Evolutionary conservation across 1,140 invertebrate species (phyloP).

Genomic region (Aphidius ervi): DNA sequence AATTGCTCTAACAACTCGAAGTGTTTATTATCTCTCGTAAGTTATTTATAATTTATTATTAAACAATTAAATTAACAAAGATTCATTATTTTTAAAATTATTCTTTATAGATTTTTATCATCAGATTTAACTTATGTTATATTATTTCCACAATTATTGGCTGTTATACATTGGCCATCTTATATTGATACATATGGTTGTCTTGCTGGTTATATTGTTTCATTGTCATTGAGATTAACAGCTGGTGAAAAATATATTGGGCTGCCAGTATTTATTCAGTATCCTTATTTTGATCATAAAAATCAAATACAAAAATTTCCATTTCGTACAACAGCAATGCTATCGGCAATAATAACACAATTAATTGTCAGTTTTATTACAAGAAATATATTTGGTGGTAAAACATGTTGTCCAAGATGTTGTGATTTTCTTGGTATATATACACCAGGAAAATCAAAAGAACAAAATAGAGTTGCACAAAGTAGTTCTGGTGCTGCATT

Average conservation of each 20-base stretch:
- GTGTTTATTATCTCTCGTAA: conserved; percentile 77
- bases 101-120: conserved; percentile 57
- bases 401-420: conserved; percentile 53
- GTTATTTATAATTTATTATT: conserved; percentile 30
- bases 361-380: conserved; percentile 56
- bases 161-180: conserved; percentile 68
- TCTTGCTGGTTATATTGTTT: conserved; percentile 62
- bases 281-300: conserved; percentile 58
- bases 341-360: conserved; percentile 60
- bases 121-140: conserved; percentile 79
- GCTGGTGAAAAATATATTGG: conserved; percentile 66
- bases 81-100: neutral
- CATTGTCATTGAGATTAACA: conserved; percentile 62
- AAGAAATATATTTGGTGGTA: conserved; percentile 54
- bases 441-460: conserved; percentile 44
- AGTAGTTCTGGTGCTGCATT: conserved; percentile 43
- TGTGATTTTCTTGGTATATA: conserved; percentile 49
- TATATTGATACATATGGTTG: conserved; percentile 76
- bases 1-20: conserved; percentile 70
- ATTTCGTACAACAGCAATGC: conserved; percentile 58
- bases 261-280: conserved; percentile 61
- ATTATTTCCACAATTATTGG: conserved; percentile 77
- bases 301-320: conserved; percentile 58
- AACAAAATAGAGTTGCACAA: conserved; percentile 45
- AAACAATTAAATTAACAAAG: neutral